These are phyloP conservation scores for Trichogramma evanescens DNA, from an alignment of 2,888 invertebrate genomes.

Conservation along the genomic window DNA sequence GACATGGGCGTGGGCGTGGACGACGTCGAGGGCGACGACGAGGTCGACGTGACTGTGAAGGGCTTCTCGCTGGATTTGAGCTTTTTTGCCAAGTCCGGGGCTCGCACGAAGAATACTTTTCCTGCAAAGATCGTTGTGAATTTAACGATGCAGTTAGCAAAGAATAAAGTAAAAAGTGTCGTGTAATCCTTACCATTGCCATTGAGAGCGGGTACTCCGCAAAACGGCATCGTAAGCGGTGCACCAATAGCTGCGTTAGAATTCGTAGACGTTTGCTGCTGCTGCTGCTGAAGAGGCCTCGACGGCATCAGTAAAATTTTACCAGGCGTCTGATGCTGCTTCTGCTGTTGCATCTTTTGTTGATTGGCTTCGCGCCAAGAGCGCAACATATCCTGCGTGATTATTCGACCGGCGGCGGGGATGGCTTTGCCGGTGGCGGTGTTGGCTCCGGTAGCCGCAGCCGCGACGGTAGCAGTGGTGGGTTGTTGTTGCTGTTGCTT, in stretches of 20 bases:
- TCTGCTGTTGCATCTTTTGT: not conserved
- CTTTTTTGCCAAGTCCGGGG: constrained; percentile 8
- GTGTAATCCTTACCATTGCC: constrained; percentile 10
- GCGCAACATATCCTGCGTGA: too few species aligned
- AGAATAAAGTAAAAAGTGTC: not conserved
- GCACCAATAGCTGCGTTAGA: not conserved
- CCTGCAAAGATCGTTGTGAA: not conserved
- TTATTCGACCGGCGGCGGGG: too few species aligned
- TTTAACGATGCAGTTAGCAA: not conserved
- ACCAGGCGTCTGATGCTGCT: not conserved
- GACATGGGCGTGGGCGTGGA: not conserved
- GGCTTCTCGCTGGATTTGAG: not conserved
- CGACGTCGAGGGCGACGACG: not conserved
- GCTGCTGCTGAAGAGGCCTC: too few species aligned
- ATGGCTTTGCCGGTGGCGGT: not conserved
- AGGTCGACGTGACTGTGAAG: constrained; percentile 8
- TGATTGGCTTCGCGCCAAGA: not conserved
- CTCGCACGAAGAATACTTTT: constrained; percentile 16
- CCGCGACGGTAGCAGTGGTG: not conserved
- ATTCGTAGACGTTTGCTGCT: too few species aligned
- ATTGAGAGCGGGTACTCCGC: constrained; percentile 13
- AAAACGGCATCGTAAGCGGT: constrained; percentile 15
- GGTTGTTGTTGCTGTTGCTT: not conserved
- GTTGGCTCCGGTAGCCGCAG: not conserved
- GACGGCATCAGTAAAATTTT: constrained; percentile 12